Percentiles rank a stretch among this genome's conserved stretches.
Conservation (phyloP, 2,797 vertebrate genomes). For the Lophotriccus pileatus region DNA sequence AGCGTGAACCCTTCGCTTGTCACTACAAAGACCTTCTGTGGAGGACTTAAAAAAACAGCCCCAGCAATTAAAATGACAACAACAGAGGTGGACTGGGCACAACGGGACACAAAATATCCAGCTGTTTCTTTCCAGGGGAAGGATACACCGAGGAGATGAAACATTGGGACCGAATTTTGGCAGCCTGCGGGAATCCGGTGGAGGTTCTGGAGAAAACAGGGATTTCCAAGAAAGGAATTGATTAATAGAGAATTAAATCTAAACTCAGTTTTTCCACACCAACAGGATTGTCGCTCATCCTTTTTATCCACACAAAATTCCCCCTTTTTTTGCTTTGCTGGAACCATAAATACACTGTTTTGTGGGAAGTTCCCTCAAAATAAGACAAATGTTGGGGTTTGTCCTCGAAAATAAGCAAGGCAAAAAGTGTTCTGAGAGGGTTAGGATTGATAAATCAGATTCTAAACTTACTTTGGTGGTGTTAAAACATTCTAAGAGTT, state of each 20-base stretch:
- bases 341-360: neutral
- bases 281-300: neutral
- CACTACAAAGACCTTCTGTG: slow-evolving; percentile 65
- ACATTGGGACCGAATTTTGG: neutral
- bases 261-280: neutral
- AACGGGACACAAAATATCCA: slow-evolving; percentile 33
- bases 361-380: neutral
- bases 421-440: neutral
- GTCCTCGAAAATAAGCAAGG: neutral
- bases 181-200: neutral
- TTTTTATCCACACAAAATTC: neutral
- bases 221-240: neutral
- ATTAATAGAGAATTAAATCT: neutral
- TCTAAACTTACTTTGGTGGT: neutral
- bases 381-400: neutral
- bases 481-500: neutral
- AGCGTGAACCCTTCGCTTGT: slow-evolving; percentile 51
- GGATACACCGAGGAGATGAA: neutral
- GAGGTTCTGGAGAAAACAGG: neutral
- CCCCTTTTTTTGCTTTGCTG: neutral
- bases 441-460: neutral
- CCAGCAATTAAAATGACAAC: slow-evolving; percentile 62
- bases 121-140: slow-evolving; percentile 22
- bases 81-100: slow-evolving; percentile 60
- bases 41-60: slow-evolving; percentile 46